Evolutionary conservation across 2,797 vertebrate genomes (phyloP), one percentile per base, ranked within the genome.

Genomic region (Parotocinclus haroldoi): DNA sequence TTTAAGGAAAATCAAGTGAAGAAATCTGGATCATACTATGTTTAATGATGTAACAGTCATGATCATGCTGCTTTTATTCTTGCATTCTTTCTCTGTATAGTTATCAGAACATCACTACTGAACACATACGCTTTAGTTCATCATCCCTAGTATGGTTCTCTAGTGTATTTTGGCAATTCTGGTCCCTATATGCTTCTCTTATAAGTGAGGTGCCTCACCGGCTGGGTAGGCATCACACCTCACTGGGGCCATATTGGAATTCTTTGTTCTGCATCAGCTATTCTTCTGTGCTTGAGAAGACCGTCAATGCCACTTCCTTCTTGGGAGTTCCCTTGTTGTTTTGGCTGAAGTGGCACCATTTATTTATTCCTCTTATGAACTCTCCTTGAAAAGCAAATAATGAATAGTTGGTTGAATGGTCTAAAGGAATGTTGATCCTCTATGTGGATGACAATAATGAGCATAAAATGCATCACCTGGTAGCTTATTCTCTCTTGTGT

Each of bases 281-380:
- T 83, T 73, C 63, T 72, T 86, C 80, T 81, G 72, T 53, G 61
- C 77, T 77, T 49, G 71, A 68, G 36, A 40, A 58, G 60, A 63
- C 55, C 51, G 40, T 38, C 52, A 56, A 36, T 18, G 16, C 49
- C 52, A 51, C 45, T 50, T 36, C 46, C 38, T 42, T 10, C 48
- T 19, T 13, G 38, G 58, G 54, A 16, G 55, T 39, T 46, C 63
- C 76, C 67, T 66, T 39, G 63, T 71, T 61, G 56, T 77, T 72
- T 63, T 45, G 45, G 10, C 57, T 9, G 27, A 51, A 38, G 45
- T 73, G 60, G 50, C 63, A 69, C 40, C 63, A 52, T 51, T 72
- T 64, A 62, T 68, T 65, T 64, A 17, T 48, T 39, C 18, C 27
- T 55, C 60, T 14, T 46, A 58, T 58, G 42, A 52, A 11, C 55